Base-by-base conservation (phyloP, 2,888 invertebrate species). In the Myathropa florea region DNA sequence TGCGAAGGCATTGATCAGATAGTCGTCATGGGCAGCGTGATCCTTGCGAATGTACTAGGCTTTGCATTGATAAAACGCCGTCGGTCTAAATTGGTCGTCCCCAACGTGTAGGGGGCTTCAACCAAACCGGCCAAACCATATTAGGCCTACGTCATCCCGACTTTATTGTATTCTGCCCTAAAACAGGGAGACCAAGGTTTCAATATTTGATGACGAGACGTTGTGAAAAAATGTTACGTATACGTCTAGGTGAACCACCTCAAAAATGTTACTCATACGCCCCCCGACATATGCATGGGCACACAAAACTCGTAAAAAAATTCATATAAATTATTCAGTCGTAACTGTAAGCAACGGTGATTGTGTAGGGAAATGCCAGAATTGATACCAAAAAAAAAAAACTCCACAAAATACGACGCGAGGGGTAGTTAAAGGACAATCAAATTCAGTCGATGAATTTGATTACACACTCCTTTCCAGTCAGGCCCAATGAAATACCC, bases 401-500 rank as follows among this genome's bases (percentile, higher is more conserved):
- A 18, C 12, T 53, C n/a, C 67, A 28, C n/a, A 21, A 2, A 67
- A 21, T 4, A 28, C 30, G 2, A 7, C 18, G 7, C 46, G 18
- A 7, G 33, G n/a, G 9, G n/a, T 18, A 33, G 10, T 70, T 59
- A 36, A 24, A 59, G n/a, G 24, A n/a, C 68, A 70, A 71, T 61
- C 71, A 46, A 46, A 46, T 46, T 26, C 71, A 61, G 39, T 60
- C 46, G 24, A 72, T 30, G 71, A 61, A 55, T 55, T 73, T 64
- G 55, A 64, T 73, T 55, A 73, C 63, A 73, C 63, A 30, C 24
- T 46, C 46, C 46, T 18, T 46, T 18, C 18, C 63, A 73, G 53
- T 33, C 55, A 4, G 18, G 14, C 28, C 60, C 26, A 57, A 60
- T 61, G 60, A 61, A 46, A 61, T 61, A 46, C 46, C 28, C 46